phyloP scores from a whole-genome alignment of 2,888 invertebrate species.

The Leptarthrus brevirostris region DNA sequence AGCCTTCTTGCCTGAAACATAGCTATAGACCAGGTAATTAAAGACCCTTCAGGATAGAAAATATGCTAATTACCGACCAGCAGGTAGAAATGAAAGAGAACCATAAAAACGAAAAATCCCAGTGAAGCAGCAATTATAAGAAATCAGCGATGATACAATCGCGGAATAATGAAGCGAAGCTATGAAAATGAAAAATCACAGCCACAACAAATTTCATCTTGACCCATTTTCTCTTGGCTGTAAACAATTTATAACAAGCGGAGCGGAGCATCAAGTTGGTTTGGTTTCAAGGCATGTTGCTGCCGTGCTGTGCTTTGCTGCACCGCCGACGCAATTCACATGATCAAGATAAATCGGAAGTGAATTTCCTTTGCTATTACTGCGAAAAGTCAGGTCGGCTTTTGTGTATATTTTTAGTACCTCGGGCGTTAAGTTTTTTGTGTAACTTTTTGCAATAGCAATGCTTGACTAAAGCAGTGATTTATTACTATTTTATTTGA shows the following conservation, averaged over 20 bases:
- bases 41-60: neutral
- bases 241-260: constrained; percentile 22
- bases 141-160: constrained; percentile 34
- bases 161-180: constrained; percentile 22
- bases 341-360: constrained; percentile 18
- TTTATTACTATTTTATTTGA: too few species aligned
- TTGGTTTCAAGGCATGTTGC: neutral
- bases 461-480: too few species aligned
- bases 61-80: neutral
- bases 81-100: constrained; percentile 13
- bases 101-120: constrained; percentile 15
- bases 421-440: neutral
- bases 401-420: neutral
- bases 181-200: constrained; percentile 41
- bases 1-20: too few species aligned
- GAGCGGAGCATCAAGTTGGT: neutral
- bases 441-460: neutral
- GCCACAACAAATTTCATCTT: constrained; percentile 46
- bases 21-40: constrained; percentile 14
- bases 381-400: neutral
- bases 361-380: neutral
- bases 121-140: constrained; percentile 10
- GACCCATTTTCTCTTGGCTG: constrained; percentile 33
- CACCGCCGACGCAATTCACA: neutral
- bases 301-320: neutral